Evolutionary conservation across 2,113 vertebrate species (phyloP).

Genomic region (Hepsetus odoe): DNA sequence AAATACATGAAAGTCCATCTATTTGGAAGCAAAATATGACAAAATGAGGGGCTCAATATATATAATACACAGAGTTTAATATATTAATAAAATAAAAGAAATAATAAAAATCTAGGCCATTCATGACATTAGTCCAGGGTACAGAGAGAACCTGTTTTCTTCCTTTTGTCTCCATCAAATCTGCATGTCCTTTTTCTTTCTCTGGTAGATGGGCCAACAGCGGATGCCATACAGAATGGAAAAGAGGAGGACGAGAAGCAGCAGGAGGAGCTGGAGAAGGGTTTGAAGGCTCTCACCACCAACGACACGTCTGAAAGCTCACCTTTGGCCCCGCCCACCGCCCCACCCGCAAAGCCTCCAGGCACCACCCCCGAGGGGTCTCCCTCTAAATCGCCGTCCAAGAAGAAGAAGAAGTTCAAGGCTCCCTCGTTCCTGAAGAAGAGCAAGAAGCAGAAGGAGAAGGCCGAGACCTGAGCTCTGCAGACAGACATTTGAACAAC

Average conservation of each 20-base stretch:
- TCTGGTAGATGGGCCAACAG: constrained; percentile 66
- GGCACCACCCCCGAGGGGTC: constrained; percentile 90
- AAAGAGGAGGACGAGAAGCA: constrained; percentile 82
- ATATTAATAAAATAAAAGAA: too few relatives aligned
- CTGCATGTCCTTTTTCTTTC: background rate
- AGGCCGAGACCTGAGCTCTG: constrained; percentile 84
- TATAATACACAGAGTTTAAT: too few relatives aligned
- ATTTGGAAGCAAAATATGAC: too few relatives aligned
- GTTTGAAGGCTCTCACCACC: constrained; percentile 80
- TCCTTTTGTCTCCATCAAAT: background rate
- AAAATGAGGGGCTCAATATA: too few relatives aligned
- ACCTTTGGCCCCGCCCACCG: constrained; percentile 74
- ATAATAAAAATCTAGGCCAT: too few relatives aligned
- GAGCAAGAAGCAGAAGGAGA: constrained; percentile 95
- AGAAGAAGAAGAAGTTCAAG: constrained; percentile 99
- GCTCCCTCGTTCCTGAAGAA: constrained; percentile 97
- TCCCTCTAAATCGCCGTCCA: constrained; percentile 94
- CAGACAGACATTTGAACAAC: constrained; percentile 23
- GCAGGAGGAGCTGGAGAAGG: constrained; percentile 79
- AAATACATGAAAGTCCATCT: too few relatives aligned
- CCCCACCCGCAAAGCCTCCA: constrained; percentile 71
- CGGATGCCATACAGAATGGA: constrained; percentile 79
- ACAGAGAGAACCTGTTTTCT: too few relatives aligned
- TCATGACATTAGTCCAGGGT: too few relatives aligned
- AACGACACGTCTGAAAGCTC: constrained; percentile 70